Evolutionary conservation across 2,888 invertebrate species (phyloP).

Genomic region (Orthosia gracilis): DNA sequence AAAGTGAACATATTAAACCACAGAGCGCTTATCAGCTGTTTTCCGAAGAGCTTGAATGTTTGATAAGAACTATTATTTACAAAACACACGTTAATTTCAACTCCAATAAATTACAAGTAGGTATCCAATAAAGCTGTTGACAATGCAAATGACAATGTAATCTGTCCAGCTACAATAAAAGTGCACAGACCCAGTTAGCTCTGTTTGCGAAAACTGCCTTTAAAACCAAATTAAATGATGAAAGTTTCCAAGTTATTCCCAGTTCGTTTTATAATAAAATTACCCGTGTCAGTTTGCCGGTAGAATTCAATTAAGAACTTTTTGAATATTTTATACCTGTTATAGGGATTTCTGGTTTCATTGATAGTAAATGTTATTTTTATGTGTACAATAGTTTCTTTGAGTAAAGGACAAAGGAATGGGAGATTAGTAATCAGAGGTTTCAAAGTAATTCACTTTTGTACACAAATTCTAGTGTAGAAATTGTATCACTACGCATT

Average conservation of each 20-base stretch:
- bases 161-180: constrained; percentile 37
- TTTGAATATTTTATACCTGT: constrained; percentile 76
- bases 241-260: constrained; percentile 81
- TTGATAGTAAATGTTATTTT: constrained; percentile 57
- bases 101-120: background rate
- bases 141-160: constrained; percentile 30
- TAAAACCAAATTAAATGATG: constrained; percentile 81
- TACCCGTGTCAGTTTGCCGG: constrained; percentile 80
- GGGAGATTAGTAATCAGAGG: constrained; percentile 17
- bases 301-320: constrained; percentile 82
- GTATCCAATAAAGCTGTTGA: background rate
- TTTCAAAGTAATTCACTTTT: constrained; percentile 20
- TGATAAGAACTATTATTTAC: too few relatives aligned
- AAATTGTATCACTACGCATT: constrained; percentile 3
- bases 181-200: constrained; percentile 59
- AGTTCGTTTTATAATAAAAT: constrained; percentile 82
- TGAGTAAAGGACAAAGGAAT: constrained; percentile 12
- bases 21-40: background rate
- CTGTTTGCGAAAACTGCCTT: constrained; percentile 74
- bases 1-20: background rate
- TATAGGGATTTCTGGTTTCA: constrained; percentile 61
- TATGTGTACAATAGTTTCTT: constrained; percentile 24
- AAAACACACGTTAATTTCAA: background rate
- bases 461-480: constrained; percentile 17
- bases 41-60: background rate